Evolutionary conservation across 2,113 vertebrate species (phyloP), one percentile per base, ranked within the genome.

Genomic region (Lepisosteus oculatus): DNA sequence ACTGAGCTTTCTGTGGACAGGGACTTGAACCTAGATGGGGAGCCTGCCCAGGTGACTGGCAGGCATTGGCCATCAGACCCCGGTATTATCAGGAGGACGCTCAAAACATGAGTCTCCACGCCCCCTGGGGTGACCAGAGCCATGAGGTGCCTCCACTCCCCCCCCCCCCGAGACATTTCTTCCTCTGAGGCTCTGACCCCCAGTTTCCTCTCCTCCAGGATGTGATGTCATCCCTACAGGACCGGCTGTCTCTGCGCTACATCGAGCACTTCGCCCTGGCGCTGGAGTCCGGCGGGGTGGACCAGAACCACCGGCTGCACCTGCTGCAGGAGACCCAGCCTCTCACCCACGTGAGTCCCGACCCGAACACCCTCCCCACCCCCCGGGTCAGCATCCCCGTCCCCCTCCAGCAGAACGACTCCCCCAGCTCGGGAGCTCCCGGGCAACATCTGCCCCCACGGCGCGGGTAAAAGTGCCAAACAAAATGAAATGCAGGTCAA

Each of bases 231-330:
- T 98, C 97, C 0, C 78, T 98, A 85, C 97, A 99, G 87, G 97
- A 99, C 83, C 96, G 97, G 67, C 95, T 99, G 76, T 97, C 97
- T n/a, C 87, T 99, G 75, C 95, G 95, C 67, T 94, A 97, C 85
- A 97, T 98, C 17, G 97, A 99, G 88, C 96, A 99, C 79, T 99
- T 99, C 80, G 94, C 96, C 80, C 91, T 99, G 74, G 95, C 97
- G 84, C 89, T 99, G 84, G 97, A 99, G 81, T 96, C 96, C 68
- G 92, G 93, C 47, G 95, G 93, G 67, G 88, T 95, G 0, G 95
- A 98, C 72, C 95, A 96, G 83, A 95, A 91, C 87, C 94, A 95
- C 85, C 95, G 87, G 81, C 91, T 97, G 77, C 90, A 98, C 74
- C 91, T 98, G 71, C 92, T 99, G 73, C 97, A 98, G 84, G 97